phyloP scores from a whole-genome alignment of 2,888 invertebrate species.

The Nymphalis urticae region DNA sequence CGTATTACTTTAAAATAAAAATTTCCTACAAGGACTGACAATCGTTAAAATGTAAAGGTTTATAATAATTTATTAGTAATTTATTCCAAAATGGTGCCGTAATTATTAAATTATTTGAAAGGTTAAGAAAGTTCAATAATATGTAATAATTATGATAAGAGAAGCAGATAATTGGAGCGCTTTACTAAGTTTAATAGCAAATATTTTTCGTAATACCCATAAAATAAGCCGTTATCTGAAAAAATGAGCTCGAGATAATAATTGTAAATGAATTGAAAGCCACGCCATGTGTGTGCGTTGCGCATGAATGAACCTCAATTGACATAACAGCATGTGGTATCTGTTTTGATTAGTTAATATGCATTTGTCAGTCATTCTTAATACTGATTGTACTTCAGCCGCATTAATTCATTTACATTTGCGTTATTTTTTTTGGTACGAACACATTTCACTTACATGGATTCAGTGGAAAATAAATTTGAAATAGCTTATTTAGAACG shows the following conservation, averaged over 20 bases:
- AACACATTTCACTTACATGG: background rate
- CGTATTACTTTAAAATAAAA: too few relatives aligned
- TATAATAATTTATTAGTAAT: background rate
- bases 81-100: background rate
- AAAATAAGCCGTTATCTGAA: conserved; percentile 41
- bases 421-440: background rate
- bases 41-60: too few relatives aligned
- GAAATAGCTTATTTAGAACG: conserved; percentile 58
- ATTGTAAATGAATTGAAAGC: conserved; percentile 49
- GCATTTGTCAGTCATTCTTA: conserved; percentile 35
- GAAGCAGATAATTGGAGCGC: conserved; percentile 20
- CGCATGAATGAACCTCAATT: conserved; percentile 48
- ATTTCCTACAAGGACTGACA: too few relatives aligned
- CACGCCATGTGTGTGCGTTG: conserved; percentile 63
- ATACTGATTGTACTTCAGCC: background rate
- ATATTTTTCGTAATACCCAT: conserved; percentile 44
- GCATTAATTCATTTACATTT: background rate
- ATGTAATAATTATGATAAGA: conserved; percentile 18
- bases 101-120: background rate
- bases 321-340: conserved; percentile 54
- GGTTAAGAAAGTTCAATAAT: conserved; percentile 12
- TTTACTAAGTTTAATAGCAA: conserved; percentile 19
- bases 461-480: conserved; percentile 52
- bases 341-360: conserved; percentile 47
- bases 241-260: conserved; percentile 50